A percentile compares a stretch with the other conserved stretches of the same genome.
phyloP scores from a whole-genome alignment of 2,113 vertebrate species.

The Scartelaos histophorus region DNA sequence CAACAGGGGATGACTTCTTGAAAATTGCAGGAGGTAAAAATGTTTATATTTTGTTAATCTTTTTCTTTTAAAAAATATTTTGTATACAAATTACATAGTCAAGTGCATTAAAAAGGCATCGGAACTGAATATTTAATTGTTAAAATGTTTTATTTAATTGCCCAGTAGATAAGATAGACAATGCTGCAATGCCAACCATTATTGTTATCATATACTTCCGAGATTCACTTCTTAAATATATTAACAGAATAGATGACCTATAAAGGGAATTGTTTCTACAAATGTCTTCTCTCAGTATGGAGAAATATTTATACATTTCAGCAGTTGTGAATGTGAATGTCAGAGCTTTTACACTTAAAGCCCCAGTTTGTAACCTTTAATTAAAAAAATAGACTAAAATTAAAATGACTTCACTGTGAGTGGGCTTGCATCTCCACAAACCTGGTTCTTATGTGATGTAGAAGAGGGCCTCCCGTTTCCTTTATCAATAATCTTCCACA shows the following conservation, averaged over 20 bases:
- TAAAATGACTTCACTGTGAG: too few relatives aligned
- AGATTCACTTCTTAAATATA: not conserved
- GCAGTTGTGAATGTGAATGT: not conserved
- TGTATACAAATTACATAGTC: too few relatives aligned
- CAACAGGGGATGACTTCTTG: slow-evolving; percentile 94
- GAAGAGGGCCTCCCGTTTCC: too few relatives aligned
- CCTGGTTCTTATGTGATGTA: too few relatives aligned
- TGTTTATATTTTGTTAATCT: not conserved
- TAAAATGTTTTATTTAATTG: not conserved
- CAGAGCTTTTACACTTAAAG: not conserved
- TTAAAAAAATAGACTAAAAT: too few relatives aligned
- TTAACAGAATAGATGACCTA: too few relatives aligned
- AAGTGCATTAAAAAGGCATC: not conserved
- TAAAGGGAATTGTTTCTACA: too few relatives aligned
- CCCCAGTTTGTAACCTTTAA: not conserved
- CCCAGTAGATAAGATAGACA: too few relatives aligned
- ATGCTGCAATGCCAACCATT: not conserved
- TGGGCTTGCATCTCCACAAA: too few relatives aligned
- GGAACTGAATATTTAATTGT: not conserved
- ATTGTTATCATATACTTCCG: not conserved
- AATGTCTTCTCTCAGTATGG: too few relatives aligned
- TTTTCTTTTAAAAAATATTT: not conserved
- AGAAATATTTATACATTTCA: too few relatives aligned
- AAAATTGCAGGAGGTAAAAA: slow-evolving; percentile 96
- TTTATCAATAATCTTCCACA: too few relatives aligned